Conservation (phyloP, 1,140 invertebrate genomes). For the Ephestia elutella region DNA sequence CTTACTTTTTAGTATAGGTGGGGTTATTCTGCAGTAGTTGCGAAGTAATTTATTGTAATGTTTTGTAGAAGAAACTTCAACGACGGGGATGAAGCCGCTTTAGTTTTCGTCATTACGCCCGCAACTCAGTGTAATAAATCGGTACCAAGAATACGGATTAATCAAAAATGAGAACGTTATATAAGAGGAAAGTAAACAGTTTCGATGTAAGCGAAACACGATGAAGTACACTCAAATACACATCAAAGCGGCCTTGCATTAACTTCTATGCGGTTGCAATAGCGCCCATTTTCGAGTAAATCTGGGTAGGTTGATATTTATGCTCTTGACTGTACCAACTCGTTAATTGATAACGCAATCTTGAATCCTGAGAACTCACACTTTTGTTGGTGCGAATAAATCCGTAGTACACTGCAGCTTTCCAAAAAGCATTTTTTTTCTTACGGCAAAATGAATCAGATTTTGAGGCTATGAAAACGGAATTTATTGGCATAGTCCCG, state of each 20-base stretch:
- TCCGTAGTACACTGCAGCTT: conserved; percentile 12
- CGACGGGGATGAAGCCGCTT: too few species aligned
- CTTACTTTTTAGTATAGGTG: not conserved
- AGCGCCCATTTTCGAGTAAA: too few species aligned
- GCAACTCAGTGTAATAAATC: too few species aligned
- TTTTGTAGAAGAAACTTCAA: not conserved
- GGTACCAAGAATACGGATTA: not conserved
- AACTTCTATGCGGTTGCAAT: too few species aligned
- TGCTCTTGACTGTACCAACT: not conserved
- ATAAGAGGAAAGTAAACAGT: conserved; percentile 1
- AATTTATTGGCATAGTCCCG: not conserved
- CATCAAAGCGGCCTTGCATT: too few species aligned
- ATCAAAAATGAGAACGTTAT: not conserved
- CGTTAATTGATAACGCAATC: conserved; percentile 22
- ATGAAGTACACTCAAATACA: not conserved
- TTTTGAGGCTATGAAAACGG: not conserved
- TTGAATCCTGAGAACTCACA: conserved; percentile 13
- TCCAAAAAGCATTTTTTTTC: not conserved
- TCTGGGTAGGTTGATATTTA: not conserved
- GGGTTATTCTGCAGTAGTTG: not conserved
- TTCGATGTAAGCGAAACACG: conserved; percentile 7
- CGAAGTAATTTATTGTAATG: not conserved
- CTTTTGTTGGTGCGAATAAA: conserved; percentile 21
- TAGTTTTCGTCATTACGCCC: too few species aligned
- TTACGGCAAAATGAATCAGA: not conserved